Percentiles rank a stretch among this genome's conserved stretches.
These are phyloP conservation scores for Chelmon rostratus DNA, from an alignment of 2,797 vertebrate species.

Conservation along the genomic window DNA sequence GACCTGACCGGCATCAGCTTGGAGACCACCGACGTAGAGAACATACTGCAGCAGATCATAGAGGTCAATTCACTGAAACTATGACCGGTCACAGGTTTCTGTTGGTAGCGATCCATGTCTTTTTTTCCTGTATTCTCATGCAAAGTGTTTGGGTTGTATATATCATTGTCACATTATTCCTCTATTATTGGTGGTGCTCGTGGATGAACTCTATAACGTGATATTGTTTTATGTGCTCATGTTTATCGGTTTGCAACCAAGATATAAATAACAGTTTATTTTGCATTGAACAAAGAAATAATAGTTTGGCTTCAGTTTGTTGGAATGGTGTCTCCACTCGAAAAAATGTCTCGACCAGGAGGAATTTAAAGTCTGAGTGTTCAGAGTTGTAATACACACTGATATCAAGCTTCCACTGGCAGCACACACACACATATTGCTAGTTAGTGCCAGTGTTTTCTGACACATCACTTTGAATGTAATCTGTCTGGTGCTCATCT, in stretches of 20 bases:
- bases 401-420: neutral
- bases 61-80: constrained; percentile 84
- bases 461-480: neutral
- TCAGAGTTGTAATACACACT: neutral
- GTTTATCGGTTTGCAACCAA: neutral
- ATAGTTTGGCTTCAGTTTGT: neutral
- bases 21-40: constrained; percentile 86
- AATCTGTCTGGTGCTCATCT: neutral
- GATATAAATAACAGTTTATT: neutral
- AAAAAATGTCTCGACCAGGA: neutral
- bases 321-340: neutral
- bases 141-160: neutral
- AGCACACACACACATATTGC: neutral
- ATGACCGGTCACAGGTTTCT: constrained; percentile 38
- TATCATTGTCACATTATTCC: neutral
- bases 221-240: neutral
- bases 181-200: neutral
- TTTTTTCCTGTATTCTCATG: neutral
- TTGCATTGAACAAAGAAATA: neutral
- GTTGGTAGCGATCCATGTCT: neutral
- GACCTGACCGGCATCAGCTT: constrained; percentile 87
- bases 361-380: neutral
- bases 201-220: neutral
- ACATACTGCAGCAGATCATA: constrained; percentile 89
- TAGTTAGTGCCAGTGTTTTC: neutral